Percentiles rank a stretch among this genome's conserved stretches.
These are phyloP conservation scores for Myotis myotis DNA, from an alignment of 2,797 vertebrate genomes.

Conservation along the genomic window DNA sequence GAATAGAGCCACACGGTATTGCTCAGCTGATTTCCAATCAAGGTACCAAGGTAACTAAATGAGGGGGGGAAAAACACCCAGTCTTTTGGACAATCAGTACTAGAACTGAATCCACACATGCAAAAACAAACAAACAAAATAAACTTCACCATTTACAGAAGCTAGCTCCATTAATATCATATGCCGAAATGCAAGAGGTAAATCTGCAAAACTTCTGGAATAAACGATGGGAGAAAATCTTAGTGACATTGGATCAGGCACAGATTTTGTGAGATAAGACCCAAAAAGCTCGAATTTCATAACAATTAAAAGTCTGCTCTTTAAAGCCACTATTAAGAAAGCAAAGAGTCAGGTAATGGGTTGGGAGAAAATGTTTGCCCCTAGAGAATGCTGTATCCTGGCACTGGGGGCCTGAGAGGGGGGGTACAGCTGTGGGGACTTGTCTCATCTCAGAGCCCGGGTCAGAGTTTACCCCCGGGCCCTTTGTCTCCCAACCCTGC, in stretches of 20 bases:
- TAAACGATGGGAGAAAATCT: neutral
- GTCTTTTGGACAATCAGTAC: neutral
- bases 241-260: neutral
- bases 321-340: neutral
- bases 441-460: neutral
- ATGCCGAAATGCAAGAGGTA: neutral
- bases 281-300: neutral
- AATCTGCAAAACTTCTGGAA: neutral
- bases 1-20: neutral
- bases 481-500: fast-evolving
- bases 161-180: neutral
- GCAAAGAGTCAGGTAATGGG: neutral
- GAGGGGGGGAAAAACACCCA: neutral
- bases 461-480: neutral
- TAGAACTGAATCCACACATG: neutral
- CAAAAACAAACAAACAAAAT: neutral
- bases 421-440: neutral
- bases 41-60: neutral
- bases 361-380: neutral
- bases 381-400: neutral
- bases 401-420: neutral
- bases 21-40: neutral
- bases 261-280: slow-evolving; percentile 8
- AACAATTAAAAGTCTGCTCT: neutral
- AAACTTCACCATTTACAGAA: neutral